These are phyloP conservation scores for Ophraella communa DNA, from an alignment of 2,888 invertebrate genomes.

Conservation along the genomic window DNA sequence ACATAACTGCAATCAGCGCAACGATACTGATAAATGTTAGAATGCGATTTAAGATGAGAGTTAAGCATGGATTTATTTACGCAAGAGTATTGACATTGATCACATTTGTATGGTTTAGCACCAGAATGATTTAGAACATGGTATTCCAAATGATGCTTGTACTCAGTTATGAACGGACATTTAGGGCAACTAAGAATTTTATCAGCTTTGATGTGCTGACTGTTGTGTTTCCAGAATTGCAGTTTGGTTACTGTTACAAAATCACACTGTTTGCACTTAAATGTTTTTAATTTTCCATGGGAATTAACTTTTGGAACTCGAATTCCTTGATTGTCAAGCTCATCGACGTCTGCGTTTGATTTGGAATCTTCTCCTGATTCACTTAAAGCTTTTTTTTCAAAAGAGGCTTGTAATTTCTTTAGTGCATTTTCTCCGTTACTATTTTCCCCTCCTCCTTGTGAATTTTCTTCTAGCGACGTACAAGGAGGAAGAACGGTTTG, in stretches of 20 bases:
- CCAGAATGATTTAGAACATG: slow-evolving; percentile 94
- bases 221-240: slow-evolving; percentile 92
- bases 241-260: slow-evolving; percentile 85
- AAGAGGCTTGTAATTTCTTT: slow-evolving; percentile 53
- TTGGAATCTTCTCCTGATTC: slow-evolving; percentile 60
- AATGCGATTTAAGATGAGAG: slow-evolving; percentile 96
- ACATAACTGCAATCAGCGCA: slow-evolving; percentile 94
- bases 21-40: slow-evolving; percentile 88
- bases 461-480: slow-evolving; percentile 53
- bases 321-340: slow-evolving; percentile 67
- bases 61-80: slow-evolving; percentile 99
- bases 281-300: slow-evolving; percentile 85
- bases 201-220: slow-evolving; percentile 90
- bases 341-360: slow-evolving; percentile 60
- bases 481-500: slow-evolving; percentile 57
- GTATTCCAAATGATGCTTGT: slow-evolving; percentile 98
- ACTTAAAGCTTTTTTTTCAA: slow-evolving; percentile 52
- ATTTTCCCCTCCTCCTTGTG: slow-evolving; percentile 55
- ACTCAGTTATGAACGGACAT: slow-evolving; percentile 97
- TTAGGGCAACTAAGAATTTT: slow-evolving; percentile 89
- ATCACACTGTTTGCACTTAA: slow-evolving; percentile 92
- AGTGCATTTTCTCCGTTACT: slow-evolving; percentile 51
- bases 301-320: slow-evolving; percentile 67
- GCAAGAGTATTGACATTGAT: slow-evolving; percentile 86
- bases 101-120: slow-evolving; percentile 94